Evolutionary conservation across 2,797 vertebrate species (phyloP).

Genomic region (Tiaroga cobitis): DNA sequence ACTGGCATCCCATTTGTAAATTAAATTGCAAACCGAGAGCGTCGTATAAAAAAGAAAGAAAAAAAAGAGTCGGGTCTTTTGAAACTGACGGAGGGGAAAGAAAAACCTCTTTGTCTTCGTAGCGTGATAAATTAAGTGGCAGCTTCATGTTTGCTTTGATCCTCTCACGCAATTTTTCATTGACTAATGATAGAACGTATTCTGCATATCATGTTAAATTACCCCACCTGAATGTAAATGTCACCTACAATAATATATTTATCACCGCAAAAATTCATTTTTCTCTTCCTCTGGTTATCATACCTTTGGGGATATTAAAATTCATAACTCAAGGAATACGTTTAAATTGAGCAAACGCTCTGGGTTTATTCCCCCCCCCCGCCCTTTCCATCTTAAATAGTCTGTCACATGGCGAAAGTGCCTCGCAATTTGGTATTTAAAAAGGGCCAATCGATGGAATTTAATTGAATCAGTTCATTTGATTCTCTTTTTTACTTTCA

Average conservation of each 20-base stretch:
- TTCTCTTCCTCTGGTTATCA: constrained; percentile 56
- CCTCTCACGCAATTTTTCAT: constrained; percentile 74
- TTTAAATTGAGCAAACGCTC: constrained; percentile 78
- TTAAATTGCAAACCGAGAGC: constrained; percentile 90
- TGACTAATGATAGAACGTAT: constrained; percentile 85
- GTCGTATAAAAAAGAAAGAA: constrained; percentile 77
- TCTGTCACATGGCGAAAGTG: constrained; percentile 75
- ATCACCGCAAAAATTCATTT: constrained; percentile 71
- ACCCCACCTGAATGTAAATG: constrained; percentile 78
- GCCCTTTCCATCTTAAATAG: constrained; percentile 72
- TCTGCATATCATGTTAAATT: constrained; percentile 86
- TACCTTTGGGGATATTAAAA: constrained; percentile 68
- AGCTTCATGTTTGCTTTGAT: constrained; percentile 90
- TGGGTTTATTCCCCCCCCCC: constrained; percentile 66
- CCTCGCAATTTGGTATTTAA: constrained; percentile 45
- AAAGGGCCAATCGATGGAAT: neutral
- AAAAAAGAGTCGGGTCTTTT: constrained; percentile 85
- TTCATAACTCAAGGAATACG: constrained; percentile 74
- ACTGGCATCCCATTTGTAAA: constrained; percentile 89
- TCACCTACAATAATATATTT: constrained; percentile 78
- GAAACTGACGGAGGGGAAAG: constrained; percentile 82
- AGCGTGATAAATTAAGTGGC: constrained; percentile 95
- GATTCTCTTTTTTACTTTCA: neutral
- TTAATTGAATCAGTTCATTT: neutral
- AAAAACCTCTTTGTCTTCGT: constrained; percentile 88